Evolutionary conservation across 2,888 invertebrate species (phyloP).

Genomic region (Tribolium freemani): DNA sequence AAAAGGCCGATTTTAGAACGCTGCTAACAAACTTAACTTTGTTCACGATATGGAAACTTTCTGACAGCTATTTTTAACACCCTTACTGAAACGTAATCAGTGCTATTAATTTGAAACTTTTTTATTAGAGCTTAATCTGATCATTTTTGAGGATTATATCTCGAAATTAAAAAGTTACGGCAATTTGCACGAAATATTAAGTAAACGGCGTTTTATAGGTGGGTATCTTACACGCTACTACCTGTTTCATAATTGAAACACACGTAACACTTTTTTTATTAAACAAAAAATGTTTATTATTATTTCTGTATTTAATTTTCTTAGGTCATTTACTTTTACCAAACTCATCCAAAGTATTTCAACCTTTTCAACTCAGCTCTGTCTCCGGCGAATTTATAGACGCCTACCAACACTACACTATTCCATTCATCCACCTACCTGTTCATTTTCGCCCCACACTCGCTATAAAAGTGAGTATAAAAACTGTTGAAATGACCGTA

Average conservation of each 20-base stretch:
- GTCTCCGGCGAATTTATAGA: neutral
- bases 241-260: no score
- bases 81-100: neutral
- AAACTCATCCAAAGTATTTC: neutral
- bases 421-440: neutral
- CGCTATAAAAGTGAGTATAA: neutral
- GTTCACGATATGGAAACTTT: neutral
- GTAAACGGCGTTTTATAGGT: no score
- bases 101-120: neutral
- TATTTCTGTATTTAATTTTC: no score
- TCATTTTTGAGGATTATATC: neutral
- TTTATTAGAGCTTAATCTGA: neutral
- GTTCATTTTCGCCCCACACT: neutral
- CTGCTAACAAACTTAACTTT: neutral
- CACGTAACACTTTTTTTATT: no score
- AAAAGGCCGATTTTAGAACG: neutral
- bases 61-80: neutral
- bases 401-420: neutral
- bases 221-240: no score
- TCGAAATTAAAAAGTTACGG: neutral
- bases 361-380: neutral
- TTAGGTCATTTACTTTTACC: no score
- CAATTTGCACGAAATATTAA: neutral
- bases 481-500: neutral
- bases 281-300: no score